Evolutionary conservation across 2,888 invertebrate species (phyloP), one percentile per base, ranked within the genome.

Genomic region (Silvanus unidentatus): DNA sequence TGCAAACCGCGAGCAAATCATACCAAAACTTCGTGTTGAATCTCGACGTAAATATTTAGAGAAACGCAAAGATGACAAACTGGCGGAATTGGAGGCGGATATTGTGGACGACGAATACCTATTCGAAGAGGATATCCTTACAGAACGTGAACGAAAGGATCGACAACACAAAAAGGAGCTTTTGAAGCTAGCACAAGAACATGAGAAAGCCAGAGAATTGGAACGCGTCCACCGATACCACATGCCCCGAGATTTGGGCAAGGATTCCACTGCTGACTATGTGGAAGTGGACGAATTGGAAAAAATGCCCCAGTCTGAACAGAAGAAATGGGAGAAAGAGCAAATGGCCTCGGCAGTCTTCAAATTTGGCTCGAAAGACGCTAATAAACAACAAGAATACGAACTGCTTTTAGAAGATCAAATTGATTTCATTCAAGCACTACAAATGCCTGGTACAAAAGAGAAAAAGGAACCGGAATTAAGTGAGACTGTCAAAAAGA

Each of bases 321-420:
- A 90, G 71, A 84, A 86, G 58, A 93, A 93, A 75, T 99, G 98
- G 98, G 98, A 99, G 71, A 91, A 95, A 47, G 97, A 97, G 66
- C 94, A 96, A 71, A 86, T 98, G 74, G 86, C 87, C 40, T 90
- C 91, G 2, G 97, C 96, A 1, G 83, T 89, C 43, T 91, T 92
- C 65, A 86, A 86, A 61, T 94, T 96, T 75, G 98, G 98, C 6
- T 92, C 97, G 0, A 89, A 87, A 71, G 90, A 97, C 77, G 84
- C 86, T 11, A 70, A 72, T 54, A 74, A 64, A 45, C 62, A 84
- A 65, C 80, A 88, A 63, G 90, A 96, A 56, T 98, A 98, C 74
- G 96, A 98, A 50, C 76, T 96, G 22, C 73, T 98, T 27, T 72
- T 99, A 54, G 96, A 97, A 67, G 97, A 98, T 70, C 92, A 97